Conservation (phyloP, 2,888 invertebrate species). For the Salticus scenicus region DNA sequence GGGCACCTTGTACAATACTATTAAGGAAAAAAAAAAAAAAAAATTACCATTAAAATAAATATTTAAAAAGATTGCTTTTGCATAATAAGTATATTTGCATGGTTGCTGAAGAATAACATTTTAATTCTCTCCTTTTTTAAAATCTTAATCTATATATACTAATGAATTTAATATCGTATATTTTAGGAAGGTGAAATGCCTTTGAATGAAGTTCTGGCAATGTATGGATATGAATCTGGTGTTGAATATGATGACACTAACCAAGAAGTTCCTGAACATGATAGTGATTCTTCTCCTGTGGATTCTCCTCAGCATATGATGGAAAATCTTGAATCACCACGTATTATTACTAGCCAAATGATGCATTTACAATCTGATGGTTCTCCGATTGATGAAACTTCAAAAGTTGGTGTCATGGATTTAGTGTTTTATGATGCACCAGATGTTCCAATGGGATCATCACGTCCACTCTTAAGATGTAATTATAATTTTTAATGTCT, state of each 20-base stretch:
- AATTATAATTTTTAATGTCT: conserved; percentile 42
- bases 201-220: conserved; percentile 90
- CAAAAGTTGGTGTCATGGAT: conserved; percentile 71
- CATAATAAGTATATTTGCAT: too few species aligned
- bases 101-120: too few species aligned
- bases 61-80: too few species aligned
- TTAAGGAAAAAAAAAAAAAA: too few species aligned
- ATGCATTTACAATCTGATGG: conserved; percentile 28
- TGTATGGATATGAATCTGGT: conserved; percentile 84
- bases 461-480: conserved; percentile 79
- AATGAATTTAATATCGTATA: too few species aligned
- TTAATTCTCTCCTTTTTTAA: too few species aligned
- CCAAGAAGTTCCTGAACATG: conserved; percentile 46
- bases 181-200: conserved; percentile 94
- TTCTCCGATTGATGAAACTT: conserved; percentile 70
- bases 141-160: too few species aligned
- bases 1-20: too few species aligned
- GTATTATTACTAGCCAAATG: conserved; percentile 11
- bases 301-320: conserved; percentile 45
- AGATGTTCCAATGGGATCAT: conserved; percentile 39
- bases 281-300: conserved; percentile 52
- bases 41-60: too few species aligned
- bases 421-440: conserved; percentile 43
- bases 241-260: conserved; percentile 73
- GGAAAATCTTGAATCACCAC: conserved; percentile 51